Percentiles rank a stretch among this genome's conserved stretches.
Conservation (phyloP, 2,113 vertebrate species). For the Gymnocephalus cernua region DNA sequence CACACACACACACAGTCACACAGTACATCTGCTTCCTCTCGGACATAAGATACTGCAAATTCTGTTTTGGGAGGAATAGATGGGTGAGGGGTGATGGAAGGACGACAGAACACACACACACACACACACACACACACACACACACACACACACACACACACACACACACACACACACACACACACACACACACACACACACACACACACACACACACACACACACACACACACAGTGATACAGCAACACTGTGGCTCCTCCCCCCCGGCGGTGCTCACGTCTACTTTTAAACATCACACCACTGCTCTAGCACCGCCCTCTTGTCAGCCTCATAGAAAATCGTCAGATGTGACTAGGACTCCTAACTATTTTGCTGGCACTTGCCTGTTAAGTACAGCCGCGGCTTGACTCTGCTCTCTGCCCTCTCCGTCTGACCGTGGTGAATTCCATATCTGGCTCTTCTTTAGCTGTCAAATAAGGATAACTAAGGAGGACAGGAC, state of each 20-base stretch:
- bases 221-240: slow-evolving; percentile 24
- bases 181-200: not conserved
- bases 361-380: slow-evolving; percentile 23
- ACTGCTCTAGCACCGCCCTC: slow-evolving; percentile 77
- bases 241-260: slow-evolving; percentile 65
- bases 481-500: slow-evolving; percentile 4
- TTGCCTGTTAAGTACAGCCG: not conserved
- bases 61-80: not conserved
- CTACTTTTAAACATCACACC: slow-evolving; percentile 82
- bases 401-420: not conserved
- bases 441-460: not conserved
- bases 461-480: not conserved
- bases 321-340: slow-evolving; percentile 47
- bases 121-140: not conserved
- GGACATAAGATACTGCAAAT: not conserved
- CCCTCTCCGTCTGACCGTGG: not conserved
- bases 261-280: slow-evolving; percentile 48
- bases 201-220: slow-evolving; percentile 35
- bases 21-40: not conserved
- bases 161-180: slow-evolving; percentile 14
- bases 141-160: slow-evolving; percentile 32
- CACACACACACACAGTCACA: not conserved
- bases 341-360: slow-evolving; percentile 19
- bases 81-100: slow-evolving; percentile 4
- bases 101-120: too few relatives aligned